A percentile compares a stretch with the other conserved stretches of the same genome.
phyloP scores from a whole-genome alignment of 2,797 vertebrate species.

The Emys orbicularis region DNA sequence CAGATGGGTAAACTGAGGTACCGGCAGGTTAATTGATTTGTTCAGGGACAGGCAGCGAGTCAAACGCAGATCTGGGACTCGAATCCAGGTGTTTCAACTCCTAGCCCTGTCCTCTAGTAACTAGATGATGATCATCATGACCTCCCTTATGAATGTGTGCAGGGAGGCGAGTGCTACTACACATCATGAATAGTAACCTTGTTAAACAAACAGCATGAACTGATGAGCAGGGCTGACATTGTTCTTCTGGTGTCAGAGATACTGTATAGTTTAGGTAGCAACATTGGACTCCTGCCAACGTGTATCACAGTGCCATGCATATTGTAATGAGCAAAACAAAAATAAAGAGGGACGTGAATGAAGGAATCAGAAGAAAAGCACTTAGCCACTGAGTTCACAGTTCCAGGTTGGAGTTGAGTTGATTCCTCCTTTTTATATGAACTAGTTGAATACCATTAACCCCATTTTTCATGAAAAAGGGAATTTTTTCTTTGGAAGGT shows the following conservation, averaged over 20 bases:
- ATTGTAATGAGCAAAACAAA: background rate
- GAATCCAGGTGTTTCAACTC: background rate
- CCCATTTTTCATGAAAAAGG: background rate
- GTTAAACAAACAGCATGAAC: background rate
- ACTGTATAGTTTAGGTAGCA: slow-evolving; percentile 39
- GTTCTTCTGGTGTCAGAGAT: slow-evolving; percentile 29
- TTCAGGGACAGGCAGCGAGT: background rate
- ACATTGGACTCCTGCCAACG: slow-evolving; percentile 28
- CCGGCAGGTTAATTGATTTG: background rate
- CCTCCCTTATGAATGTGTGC: background rate
- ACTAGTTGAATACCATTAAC: background rate
- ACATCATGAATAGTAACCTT: slow-evolving; percentile 26
- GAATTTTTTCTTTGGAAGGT: slow-evolving; percentile 1
- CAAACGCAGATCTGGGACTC: background rate
- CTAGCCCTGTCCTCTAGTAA: background rate
- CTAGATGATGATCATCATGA: background rate
- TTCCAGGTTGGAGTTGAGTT: background rate
- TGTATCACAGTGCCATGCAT: background rate
- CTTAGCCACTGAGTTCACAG: background rate
- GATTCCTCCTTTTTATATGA: slow-evolving; percentile 13
- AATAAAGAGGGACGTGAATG: background rate
- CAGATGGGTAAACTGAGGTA: background rate
- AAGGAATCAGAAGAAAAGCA: slow-evolving; percentile 26
- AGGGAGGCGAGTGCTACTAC: slow-evolving; percentile 10
- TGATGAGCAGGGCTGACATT: slow-evolving; percentile 27